Evolutionary conservation across 2,888 invertebrate genomes (phyloP).

Genomic region (Trachelus tabidus): DNA sequence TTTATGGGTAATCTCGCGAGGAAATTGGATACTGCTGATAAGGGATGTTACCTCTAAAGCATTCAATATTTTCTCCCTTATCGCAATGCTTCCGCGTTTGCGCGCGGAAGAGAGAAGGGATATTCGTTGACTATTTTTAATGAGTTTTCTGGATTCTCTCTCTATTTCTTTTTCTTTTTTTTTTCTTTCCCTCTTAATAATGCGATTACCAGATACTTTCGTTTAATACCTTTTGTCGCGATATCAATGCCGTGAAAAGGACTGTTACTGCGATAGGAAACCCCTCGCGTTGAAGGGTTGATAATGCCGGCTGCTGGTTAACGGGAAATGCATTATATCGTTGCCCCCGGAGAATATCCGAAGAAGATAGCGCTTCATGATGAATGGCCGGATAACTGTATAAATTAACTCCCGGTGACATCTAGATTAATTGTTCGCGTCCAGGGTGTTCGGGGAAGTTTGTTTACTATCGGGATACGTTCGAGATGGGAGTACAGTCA

Average conservation of each 20-base stretch:
- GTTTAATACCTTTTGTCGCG: neutral
- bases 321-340: slow-evolving; percentile 46
- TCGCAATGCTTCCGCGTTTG: neutral
- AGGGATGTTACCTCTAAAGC: neutral
- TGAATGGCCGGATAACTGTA: slow-evolving; percentile 57
- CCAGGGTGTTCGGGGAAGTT: slow-evolving; percentile 15
- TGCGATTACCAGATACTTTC: neutral
- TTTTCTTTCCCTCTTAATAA: neutral
- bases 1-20: slow-evolving; percentile 31
- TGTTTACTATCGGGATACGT: neutral
- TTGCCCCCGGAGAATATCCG: slow-evolving; percentile 38
- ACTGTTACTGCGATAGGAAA: slow-evolving; percentile 42
- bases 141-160: neutral
- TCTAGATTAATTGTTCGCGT: slow-evolving; percentile 61
- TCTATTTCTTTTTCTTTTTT: no score
- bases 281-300: slow-evolving; percentile 54
- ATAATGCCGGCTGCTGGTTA: slow-evolving; percentile 48
- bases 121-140: neutral
- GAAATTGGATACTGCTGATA: neutral
- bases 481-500: neutral
- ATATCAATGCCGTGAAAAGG: neutral
- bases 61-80: neutral
- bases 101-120: neutral
- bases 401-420: slow-evolving; percentile 62
- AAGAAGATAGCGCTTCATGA: slow-evolving; percentile 58